phyloP scores from a whole-genome alignment of 2,888 invertebrate species.

The Archaeoteleia sp. region DNA sequence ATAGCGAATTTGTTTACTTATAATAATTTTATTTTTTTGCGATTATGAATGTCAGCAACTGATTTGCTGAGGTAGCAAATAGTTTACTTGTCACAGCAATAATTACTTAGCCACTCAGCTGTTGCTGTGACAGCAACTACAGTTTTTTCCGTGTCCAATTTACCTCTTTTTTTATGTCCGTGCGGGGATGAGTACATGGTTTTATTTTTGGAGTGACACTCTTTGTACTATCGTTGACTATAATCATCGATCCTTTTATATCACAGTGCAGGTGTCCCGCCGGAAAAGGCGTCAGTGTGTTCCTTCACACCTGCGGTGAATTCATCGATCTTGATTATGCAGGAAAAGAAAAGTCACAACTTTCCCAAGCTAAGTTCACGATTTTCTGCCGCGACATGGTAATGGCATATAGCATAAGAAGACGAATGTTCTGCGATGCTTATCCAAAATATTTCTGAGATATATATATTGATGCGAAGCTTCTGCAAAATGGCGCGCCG shows the following conservation, averaged over 20 bases:
- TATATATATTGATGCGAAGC: conserved; percentile 4
- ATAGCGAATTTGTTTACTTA: too few relatives aligned
- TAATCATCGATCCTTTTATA: conserved; percentile 35
- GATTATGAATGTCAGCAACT: too few relatives aligned
- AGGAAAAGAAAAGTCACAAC: conserved; percentile 48
- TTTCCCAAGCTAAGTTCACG: conserved; percentile 49
- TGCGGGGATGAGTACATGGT: too few relatives aligned
- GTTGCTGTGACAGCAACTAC: too few relatives aligned
- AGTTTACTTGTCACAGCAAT: too few relatives aligned
- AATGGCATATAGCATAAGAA: conserved; percentile 36
- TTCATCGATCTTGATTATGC: conserved; percentile 41
- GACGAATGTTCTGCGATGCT: conserved; percentile 25
- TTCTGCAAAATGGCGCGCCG: conserved; percentile 37
- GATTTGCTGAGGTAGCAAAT: too few relatives aligned
- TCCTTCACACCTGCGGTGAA: conserved; percentile 67
- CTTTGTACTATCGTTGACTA: not conserved
- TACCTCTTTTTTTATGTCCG: too few relatives aligned
- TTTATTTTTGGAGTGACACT: too few relatives aligned
- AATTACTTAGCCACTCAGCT: too few relatives aligned
- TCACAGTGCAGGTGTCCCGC: conserved; percentile 64
- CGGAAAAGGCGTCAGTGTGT: conserved; percentile 68
- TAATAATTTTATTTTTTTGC: too few relatives aligned
- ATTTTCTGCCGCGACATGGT: conserved; percentile 43
- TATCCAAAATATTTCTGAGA: not conserved
- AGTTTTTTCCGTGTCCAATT: too few relatives aligned